phyloP scores from a whole-genome alignment of 2,888 invertebrate genomes.

The Amblyteles armatorius region DNA sequence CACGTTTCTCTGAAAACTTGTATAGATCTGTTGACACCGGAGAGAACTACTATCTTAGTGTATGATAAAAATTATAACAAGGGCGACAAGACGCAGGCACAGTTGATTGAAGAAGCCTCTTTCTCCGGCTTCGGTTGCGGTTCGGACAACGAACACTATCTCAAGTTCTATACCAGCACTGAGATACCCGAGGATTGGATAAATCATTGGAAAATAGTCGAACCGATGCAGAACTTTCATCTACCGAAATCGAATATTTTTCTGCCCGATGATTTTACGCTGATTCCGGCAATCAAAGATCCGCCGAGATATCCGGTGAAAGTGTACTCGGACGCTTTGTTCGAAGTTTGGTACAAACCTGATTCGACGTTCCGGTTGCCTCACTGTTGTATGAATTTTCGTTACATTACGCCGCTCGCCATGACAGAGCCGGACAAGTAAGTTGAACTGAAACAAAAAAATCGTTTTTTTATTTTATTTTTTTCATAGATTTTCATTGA shows the following conservation, averaged over 20 bases:
- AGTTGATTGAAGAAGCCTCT: not conserved
- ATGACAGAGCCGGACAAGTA: slow-evolving; percentile 88
- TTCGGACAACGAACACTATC: slow-evolving; percentile 93
- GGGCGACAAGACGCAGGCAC: not conserved
- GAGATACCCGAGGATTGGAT: slow-evolving; percentile 89
- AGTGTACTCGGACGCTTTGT: slow-evolving; percentile 85
- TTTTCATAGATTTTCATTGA: slow-evolving; percentile 67
- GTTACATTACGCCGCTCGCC: slow-evolving; percentile 90
- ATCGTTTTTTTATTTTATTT: not conserved
- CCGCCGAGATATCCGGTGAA: slow-evolving; percentile 86
- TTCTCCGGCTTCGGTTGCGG: slow-evolving; percentile 70
- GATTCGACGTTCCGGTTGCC: slow-evolving; percentile 94
- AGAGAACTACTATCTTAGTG: slow-evolving; percentile 90
- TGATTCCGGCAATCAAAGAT: slow-evolving; percentile 84
- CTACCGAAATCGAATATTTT: slow-evolving; percentile 91
- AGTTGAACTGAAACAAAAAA: slow-evolving; percentile 77
- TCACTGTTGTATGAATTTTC: slow-evolving; percentile 90
- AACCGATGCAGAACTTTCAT: slow-evolving; percentile 87
- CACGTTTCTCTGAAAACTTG: slow-evolving; percentile 88
- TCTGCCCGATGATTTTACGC: slow-evolving; percentile 89
- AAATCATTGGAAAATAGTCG: slow-evolving; percentile 87
- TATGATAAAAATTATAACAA: slow-evolving; percentile 85
- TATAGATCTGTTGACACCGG: slow-evolving; percentile 87
- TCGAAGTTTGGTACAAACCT: slow-evolving; percentile 93
- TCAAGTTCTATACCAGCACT: slow-evolving; percentile 89